Percentiles rank a stretch among this genome's conserved stretches.
These are phyloP conservation scores for Synchiropus splendidus DNA, from an alignment of 2,113 vertebrate genomes.

Conservation along the genomic window DNA sequence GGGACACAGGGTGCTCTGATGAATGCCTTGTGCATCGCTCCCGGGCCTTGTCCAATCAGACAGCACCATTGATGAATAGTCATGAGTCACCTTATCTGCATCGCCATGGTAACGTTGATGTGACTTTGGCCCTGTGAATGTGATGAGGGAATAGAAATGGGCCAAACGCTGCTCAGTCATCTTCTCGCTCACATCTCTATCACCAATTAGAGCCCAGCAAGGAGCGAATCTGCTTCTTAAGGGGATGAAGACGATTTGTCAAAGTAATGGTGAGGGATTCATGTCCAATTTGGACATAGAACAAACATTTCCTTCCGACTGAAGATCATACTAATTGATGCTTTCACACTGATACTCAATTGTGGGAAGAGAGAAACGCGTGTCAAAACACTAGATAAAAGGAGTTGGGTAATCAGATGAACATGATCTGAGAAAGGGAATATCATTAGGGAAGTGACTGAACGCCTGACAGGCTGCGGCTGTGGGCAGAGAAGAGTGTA, in stretches of 20 bases:
- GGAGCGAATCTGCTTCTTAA: too few relatives aligned
- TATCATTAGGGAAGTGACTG: conserved; percentile 17
- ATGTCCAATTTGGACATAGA: too few relatives aligned
- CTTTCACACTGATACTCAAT: too few relatives aligned
- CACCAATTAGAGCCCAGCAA: conserved; percentile 44
- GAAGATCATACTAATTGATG: too few relatives aligned
- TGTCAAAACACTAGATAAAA: conserved; percentile 38
- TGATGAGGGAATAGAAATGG: conserved; percentile 50
- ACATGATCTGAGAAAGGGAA: conserved; percentile 17
- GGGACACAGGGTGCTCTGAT: conserved; percentile 40
- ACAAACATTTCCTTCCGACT: too few relatives aligned
- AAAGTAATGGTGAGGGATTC: conserved; percentile 1
- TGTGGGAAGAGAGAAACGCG: conserved; percentile 28
- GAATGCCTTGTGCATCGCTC: conserved; percentile 40
- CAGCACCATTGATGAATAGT: conserved; percentile 57
- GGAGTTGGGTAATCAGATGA: conserved; percentile 36
- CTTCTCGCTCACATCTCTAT: conserved; percentile 51
- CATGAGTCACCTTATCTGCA: conserved; percentile 62
- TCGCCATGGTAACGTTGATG: conserved; percentile 62
- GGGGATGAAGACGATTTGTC: too few relatives aligned
- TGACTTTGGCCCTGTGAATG: conserved; percentile 46
- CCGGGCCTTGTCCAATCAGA: conserved; percentile 53
- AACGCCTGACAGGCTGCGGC: conserved; percentile 15
- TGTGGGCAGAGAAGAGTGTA: conserved; percentile 14
- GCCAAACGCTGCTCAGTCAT: conserved; percentile 33